Percentiles rank a stretch among this genome's conserved stretches.
These are phyloP conservation scores for Pangasius sanitwongsei DNA, from an alignment of 2,797 vertebrate genomes.

Conservation along the genomic window DNA sequence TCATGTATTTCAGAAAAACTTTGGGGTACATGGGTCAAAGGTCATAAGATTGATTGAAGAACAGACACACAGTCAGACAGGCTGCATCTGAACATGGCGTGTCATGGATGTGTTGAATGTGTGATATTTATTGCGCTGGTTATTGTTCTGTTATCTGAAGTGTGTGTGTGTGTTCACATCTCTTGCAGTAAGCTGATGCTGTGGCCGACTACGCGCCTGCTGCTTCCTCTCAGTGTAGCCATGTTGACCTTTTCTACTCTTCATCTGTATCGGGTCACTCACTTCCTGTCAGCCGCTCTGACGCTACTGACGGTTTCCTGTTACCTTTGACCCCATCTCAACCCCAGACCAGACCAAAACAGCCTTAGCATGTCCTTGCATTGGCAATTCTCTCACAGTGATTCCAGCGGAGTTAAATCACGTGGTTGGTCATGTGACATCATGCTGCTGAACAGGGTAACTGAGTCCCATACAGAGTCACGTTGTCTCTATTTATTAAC, in stretches of 20 bases:
- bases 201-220: conserved; percentile 77
- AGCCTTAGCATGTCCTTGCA: conserved; percentile 49
- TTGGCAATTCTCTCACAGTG: conserved; percentile 12
- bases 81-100: not conserved
- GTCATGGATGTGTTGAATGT: not conserved
- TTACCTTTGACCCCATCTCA: conserved; percentile 72
- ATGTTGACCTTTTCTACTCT: conserved; percentile 85
- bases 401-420: conserved; percentile 37
- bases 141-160: not conserved
- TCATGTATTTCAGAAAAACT: not conserved
- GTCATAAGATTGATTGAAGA: not conserved
- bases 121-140: not conserved
- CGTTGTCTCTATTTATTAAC: not conserved
- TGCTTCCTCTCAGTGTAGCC: conserved; percentile 82
- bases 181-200: conserved; percentile 82
- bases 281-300: conserved; percentile 81
- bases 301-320: conserved; percentile 80
- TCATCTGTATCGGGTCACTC: conserved; percentile 88
- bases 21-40: not conserved
- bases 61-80: not conserved
- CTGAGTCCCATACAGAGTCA: conserved; percentile 13
- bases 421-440: conserved; percentile 30
- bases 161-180: not conserved
- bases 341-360: conserved; percentile 43
- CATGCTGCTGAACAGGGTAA: conserved; percentile 63